Base-by-base conservation (phyloP, 1,140 invertebrate genomes). In the Psix sp. region DNA sequence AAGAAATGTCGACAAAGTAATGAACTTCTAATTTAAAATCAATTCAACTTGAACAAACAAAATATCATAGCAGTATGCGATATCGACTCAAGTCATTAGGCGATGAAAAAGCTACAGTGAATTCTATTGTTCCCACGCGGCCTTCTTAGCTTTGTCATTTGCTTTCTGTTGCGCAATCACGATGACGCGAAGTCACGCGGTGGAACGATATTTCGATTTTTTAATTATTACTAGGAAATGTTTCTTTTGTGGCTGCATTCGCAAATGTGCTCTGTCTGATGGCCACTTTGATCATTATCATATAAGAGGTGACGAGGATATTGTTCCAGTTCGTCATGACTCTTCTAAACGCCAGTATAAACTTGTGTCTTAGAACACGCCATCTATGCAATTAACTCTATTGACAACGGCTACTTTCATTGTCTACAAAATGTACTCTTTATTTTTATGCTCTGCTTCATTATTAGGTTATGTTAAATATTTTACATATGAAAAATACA, bases 201-300 rank as follows among this genome's bases (percentile, higher is more conserved):
- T 40, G 29, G 31, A 73, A 73, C 51, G 60, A 66, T 51, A 73
- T 74, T 65, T 63, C 29, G 51, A 39, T 31, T 52, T 52, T 51
- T 43, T 63, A 48, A 60, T 65, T 65, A 17, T 21, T 10, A 2
- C 4, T 3, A 14, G 7, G 40, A 45, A n/a, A n/a, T n/a, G n/a
- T 49, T 33, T 39, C 43, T 48, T 60, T 21, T 40, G 26, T 17
- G 9, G 6, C 14, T 15, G 35, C 54, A 46, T 38, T 46, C 10
- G 14, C 6, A 60, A 21, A 39, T 40, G 15, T 5, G 4, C 21
- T 13, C 17, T 18, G 0, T 10, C 10, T 38, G 42, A 62, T 42
- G 38, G 15, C 17, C 16, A 7, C 20, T 29, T 46, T 26, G 14
- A 15, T 31, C 17, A 59, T 46, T 48, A 48, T 26, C 43, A 42